Evolutionary conservation across 2,113 vertebrate genomes (phyloP).

Genomic region (Circaetus gallicus): DNA sequence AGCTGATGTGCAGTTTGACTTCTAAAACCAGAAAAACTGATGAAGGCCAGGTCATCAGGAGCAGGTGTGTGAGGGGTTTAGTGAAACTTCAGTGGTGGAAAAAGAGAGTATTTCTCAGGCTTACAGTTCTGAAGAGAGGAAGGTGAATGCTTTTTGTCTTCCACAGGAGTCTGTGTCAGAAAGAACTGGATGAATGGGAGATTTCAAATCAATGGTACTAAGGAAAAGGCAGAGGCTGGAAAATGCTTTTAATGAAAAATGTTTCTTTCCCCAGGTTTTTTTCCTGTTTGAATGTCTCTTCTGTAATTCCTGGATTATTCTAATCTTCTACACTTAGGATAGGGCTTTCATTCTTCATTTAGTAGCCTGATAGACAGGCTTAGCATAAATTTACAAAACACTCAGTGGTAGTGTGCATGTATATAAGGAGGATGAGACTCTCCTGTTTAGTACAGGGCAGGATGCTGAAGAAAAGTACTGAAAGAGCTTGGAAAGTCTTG

Average conservation of each 20-base stretch:
- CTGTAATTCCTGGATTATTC: slow-evolving; percentile 9
- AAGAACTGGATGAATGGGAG: not conserved
- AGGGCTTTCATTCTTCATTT: not conserved
- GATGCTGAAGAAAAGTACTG: not conserved
- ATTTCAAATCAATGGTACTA: not conserved
- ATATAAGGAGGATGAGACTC: not conserved
- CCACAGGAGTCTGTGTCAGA: not conserved
- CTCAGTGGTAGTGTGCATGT: not conserved
- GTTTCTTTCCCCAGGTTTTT: not conserved
- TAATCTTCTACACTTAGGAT: not conserved
- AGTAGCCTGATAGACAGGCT: not conserved
- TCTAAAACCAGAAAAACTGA: not conserved
- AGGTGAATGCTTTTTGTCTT: not conserved
- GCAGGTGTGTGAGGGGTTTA: not conserved
- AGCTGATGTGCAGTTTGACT: not conserved
- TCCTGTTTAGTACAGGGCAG: not conserved
- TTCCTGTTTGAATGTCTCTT: not conserved
- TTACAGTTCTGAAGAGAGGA: not conserved
- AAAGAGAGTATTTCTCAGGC: not conserved
- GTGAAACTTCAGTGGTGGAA: not conserved
- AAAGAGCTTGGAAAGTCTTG: not conserved
- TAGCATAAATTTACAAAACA: not conserved
- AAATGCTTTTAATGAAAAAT: not conserved
- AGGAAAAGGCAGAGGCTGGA: not conserved
- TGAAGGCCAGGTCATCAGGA: not conserved